Conservation (phyloP, 2,113 vertebrate species). For the Xyrauchen texanus region DNA sequence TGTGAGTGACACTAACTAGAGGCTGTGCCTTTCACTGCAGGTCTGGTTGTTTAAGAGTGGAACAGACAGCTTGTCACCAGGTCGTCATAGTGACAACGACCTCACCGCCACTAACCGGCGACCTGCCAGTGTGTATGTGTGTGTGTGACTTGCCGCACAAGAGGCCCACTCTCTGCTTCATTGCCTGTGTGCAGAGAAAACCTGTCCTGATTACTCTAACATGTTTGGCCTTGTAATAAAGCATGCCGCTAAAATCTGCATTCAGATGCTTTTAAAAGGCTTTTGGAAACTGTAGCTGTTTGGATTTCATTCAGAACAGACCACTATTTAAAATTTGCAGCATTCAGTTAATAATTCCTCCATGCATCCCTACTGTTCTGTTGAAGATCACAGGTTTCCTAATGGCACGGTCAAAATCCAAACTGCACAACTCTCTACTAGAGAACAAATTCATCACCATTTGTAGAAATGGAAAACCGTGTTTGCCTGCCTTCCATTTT, state of each 20-base stretch:
- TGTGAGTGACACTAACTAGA: slow-evolving; percentile 43
- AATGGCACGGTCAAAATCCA: slow-evolving; percentile 27
- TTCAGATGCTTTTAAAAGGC: slow-evolving; percentile 26
- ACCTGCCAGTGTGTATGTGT: slow-evolving; percentile 19
- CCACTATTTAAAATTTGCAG: slow-evolving; percentile 48
- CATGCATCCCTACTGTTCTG: slow-evolving; percentile 8
- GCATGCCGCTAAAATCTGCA: not conserved
- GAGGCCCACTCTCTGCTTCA: slow-evolving; percentile 6
- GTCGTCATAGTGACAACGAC: slow-evolving; percentile 43
- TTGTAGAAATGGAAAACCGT: not conserved
- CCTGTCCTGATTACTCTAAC: slow-evolving; percentile 62
- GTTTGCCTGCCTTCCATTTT: slow-evolving; percentile 11
- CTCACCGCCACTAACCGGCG: slow-evolving; percentile 25
- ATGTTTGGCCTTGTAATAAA: slow-evolving; percentile 58
- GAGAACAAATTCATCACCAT: slow-evolving; percentile 16
- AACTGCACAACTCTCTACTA: slow-evolving; percentile 31
- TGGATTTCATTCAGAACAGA: slow-evolving; percentile 53
- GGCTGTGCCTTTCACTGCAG: slow-evolving; percentile 37
- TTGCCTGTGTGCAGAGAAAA: slow-evolving; percentile 31
- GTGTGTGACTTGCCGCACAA: not conserved
- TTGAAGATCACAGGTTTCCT: slow-evolving; percentile 21
- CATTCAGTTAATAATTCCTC: slow-evolving; percentile 26
- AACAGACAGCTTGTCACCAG: slow-evolving; percentile 44
- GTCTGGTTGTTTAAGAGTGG: slow-evolving; percentile 43
- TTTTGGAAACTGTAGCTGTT: slow-evolving; percentile 27